phyloP scores from a whole-genome alignment of 2,113 vertebrate genomes.

The Microtus montanus region DNA sequence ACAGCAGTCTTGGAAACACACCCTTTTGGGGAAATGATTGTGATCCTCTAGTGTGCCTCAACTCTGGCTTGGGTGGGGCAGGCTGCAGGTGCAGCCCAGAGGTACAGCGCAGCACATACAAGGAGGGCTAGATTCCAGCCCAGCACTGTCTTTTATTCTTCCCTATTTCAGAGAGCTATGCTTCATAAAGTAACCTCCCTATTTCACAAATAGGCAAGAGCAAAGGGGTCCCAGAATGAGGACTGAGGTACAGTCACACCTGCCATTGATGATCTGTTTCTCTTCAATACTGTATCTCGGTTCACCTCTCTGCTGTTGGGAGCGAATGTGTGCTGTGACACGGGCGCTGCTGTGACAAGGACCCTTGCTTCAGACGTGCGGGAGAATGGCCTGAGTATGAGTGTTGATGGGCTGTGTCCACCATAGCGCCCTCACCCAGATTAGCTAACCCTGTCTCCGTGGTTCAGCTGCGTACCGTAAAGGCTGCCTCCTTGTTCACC shows the following conservation, averaged over 20 bases:
- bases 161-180: background rate
- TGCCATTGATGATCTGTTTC: constrained; percentile 64
- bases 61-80: background rate
- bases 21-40: constrained; percentile 24
- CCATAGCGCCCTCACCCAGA: background rate
- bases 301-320: constrained; percentile 51
- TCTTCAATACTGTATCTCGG: constrained; percentile 58
- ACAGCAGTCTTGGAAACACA: constrained; percentile 20
- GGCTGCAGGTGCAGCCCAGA: background rate
- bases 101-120: background rate
- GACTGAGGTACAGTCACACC: constrained; percentile 60
- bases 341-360: background rate
- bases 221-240: constrained; percentile 55
- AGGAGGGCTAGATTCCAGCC: background rate
- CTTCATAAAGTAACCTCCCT: constrained; percentile 55
- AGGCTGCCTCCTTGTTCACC: background rate
- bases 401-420: background rate
- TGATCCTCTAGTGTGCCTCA: constrained; percentile 61
- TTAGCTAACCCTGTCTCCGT: background rate
- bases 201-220: constrained; percentile 68
- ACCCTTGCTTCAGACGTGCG: background rate
- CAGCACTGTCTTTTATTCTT: background rate
- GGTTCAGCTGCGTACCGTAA: background rate
- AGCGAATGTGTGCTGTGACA: background rate
- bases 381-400: background rate